These are phyloP conservation scores for Gnathonemus longibarbis DNA, from an alignment of 2,113 vertebrate genomes.

Conservation along the genomic window DNA sequence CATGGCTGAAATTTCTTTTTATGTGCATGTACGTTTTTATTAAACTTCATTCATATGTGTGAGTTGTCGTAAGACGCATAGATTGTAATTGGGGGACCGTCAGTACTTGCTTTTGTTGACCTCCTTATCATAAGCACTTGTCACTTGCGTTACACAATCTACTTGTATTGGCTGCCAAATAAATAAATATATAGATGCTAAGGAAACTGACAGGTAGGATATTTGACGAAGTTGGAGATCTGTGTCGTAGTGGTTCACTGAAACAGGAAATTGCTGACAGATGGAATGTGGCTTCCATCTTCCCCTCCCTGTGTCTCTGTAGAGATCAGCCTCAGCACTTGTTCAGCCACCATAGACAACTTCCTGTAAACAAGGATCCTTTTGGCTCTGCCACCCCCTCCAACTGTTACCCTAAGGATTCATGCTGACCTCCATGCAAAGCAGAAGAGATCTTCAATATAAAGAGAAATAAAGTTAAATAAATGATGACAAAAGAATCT, in stretches of 20 bases:
- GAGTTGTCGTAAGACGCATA: background rate
- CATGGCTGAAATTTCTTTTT: background rate
- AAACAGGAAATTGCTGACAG: constrained; percentile 68
- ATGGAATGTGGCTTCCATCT: constrained; percentile 55
- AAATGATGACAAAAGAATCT: constrained; percentile 20
- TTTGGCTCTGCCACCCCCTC: constrained; percentile 18
- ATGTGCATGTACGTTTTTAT: background rate
- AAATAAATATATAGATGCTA: background rate
- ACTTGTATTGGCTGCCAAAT: background rate
- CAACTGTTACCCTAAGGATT: background rate
- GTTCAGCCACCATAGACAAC: constrained; percentile 55
- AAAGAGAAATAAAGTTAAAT: constrained; percentile 13
- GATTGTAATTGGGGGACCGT: background rate
- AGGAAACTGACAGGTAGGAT: constrained; percentile 22
- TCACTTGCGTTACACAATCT: background rate
- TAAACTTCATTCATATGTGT: background rate
- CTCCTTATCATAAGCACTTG: background rate
- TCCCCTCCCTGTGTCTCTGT: constrained; percentile 51
- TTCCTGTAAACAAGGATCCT: constrained; percentile 64
- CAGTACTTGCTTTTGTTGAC: background rate
- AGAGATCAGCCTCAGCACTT: constrained; percentile 45
- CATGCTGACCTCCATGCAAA: background rate
- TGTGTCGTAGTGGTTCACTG: constrained; percentile 48
- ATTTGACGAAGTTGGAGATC: constrained; percentile 43
- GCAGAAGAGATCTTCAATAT: constrained; percentile 11